Conservation (phyloP, 2,888 invertebrate genomes). For the Argyra leucocephala region DNA sequence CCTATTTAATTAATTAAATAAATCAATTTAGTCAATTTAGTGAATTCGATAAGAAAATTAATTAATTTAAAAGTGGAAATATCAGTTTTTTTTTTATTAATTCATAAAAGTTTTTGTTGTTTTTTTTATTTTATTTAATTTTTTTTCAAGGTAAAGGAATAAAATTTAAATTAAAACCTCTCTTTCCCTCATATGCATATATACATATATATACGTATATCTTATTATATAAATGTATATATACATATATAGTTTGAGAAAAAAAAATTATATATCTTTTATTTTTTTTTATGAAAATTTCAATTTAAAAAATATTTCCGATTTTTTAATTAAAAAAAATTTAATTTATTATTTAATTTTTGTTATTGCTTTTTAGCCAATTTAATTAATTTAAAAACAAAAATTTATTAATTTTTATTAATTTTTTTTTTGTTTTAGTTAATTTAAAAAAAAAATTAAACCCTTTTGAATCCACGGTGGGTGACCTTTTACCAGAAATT, state of each 20-base stretch:
- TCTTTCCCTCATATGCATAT: background rate
- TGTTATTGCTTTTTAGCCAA: background rate
- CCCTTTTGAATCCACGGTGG: constrained; percentile 8
- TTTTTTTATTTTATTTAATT: too few relatives aligned
- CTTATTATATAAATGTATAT: background rate
- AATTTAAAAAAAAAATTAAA: background rate
- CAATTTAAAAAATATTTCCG: too few relatives aligned
- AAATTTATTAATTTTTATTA: constrained; percentile 13
- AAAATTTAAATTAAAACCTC: constrained; percentile 2
- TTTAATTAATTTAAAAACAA: constrained; percentile 20
- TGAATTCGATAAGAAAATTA: background rate
- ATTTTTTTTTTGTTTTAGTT: background rate
- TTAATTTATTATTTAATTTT: too few relatives aligned
- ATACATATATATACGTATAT: background rate
- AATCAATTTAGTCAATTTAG: background rate
- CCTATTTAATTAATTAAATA: too few relatives aligned
- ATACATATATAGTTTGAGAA: background rate
- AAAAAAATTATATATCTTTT: background rate
- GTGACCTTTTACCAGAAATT: constrained; percentile 13
- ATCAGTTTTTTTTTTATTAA: background rate
- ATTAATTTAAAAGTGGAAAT: background rate
- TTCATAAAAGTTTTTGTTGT: background rate
- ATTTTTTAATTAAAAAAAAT: too few relatives aligned
- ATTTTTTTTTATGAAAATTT: too few relatives aligned
- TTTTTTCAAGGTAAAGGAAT: background rate